Conservation (phyloP, 1,140 invertebrate species). For the Oedothorax gibbosus region DNA sequence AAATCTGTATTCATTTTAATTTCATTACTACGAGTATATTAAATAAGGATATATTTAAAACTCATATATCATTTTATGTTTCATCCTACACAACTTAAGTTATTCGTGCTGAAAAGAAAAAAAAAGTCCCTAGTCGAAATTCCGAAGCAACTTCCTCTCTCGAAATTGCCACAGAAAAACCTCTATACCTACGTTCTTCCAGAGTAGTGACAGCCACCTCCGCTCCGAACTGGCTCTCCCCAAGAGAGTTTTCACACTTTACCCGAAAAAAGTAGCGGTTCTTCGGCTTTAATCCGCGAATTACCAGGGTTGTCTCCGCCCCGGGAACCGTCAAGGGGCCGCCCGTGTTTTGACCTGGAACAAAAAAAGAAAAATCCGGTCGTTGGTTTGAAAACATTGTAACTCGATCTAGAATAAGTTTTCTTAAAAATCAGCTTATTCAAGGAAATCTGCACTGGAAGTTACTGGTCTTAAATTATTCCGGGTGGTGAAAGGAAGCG, state of each 20-base stretch:
- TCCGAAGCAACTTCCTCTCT: background rate
- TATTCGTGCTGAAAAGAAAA: too few relatives aligned
- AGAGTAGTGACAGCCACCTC: conserved; percentile 89
- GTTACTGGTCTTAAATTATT: too few relatives aligned
- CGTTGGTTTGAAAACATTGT: too few relatives aligned
- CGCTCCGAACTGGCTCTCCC: conserved; percentile 89
- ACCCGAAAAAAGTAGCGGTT: conserved; percentile 93
- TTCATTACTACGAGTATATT: too few relatives aligned
- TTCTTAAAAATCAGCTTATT: too few relatives aligned
- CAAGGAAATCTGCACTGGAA: too few relatives aligned
- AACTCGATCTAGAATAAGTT: too few relatives aligned
- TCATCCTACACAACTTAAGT: too few relatives aligned
- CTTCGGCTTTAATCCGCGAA: conserved; percentile 78
- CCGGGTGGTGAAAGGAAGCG: too few relatives aligned
- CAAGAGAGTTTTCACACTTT: conserved; percentile 93
- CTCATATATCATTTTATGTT: too few relatives aligned
- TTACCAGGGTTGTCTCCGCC: conserved; percentile 63
- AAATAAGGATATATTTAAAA: too few relatives aligned
- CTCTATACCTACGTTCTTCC: conserved; percentile 62
- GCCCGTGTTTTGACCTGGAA: conserved; percentile 34
- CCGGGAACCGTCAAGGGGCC: conserved; percentile 52
- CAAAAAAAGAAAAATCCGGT: conserved; percentile 18
- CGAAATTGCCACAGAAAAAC: conserved; percentile 38
- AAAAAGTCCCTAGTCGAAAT: background rate
- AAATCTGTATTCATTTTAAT: too few relatives aligned